Conservation (phyloP, 2,797 vertebrate species). For the Sebastes dallii region DNA sequence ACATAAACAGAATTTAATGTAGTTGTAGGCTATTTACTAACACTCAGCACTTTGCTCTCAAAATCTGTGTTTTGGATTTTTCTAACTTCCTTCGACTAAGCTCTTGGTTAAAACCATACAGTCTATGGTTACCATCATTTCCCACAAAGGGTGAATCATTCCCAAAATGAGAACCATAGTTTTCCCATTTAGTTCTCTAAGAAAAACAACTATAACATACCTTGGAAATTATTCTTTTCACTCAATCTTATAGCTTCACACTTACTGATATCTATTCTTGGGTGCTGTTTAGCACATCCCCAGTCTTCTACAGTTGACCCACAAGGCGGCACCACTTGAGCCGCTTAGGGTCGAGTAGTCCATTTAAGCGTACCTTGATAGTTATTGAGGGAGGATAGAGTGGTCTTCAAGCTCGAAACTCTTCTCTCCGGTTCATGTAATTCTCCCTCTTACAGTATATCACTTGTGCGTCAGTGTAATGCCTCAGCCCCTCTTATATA, state of each 20-base stretch:
- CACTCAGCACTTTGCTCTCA: too few species aligned
- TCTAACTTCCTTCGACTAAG: background rate
- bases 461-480: conserved; percentile 35
- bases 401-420: conserved; percentile 50
- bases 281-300: background rate
- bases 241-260: background rate
- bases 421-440: conserved; percentile 39
- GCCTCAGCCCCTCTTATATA: conserved; percentile 16
- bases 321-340: conserved; percentile 28
- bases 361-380: conserved; percentile 46
- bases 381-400: conserved; percentile 52
- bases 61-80: too few species aligned
- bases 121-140: conserved; percentile 16
- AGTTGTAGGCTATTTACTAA: too few species aligned
- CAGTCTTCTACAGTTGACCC: conserved; percentile 9
- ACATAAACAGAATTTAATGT: too few species aligned
- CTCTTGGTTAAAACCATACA: conserved; percentile 3
- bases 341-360: conserved; percentile 30
- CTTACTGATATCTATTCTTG: background rate
- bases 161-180: conserved; percentile 15
- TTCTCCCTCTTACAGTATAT: conserved; percentile 39
- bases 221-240: background rate
- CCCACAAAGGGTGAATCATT: conserved; percentile 29
- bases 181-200: conserved; percentile 2
- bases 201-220: background rate